Evolutionary conservation across 2,113 vertebrate species (phyloP).

Genomic region (Tupaia tana): DNA sequence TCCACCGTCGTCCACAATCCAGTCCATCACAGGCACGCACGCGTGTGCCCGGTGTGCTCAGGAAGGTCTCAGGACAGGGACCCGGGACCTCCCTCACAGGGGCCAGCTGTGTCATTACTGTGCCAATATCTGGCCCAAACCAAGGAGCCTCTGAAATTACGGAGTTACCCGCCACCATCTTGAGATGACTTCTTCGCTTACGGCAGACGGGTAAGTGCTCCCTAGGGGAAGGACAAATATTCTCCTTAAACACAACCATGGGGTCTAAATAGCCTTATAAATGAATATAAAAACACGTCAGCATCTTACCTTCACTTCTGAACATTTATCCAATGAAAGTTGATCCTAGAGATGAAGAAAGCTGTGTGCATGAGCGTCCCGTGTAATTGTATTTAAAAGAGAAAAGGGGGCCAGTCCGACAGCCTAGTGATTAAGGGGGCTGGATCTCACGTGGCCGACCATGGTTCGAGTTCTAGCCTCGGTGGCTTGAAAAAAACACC

Average conservation of each 20-base stretch:
- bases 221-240: neutral
- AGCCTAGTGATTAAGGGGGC: too few relatives aligned
- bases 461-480: too few relatives aligned
- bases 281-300: slow-evolving; percentile 19
- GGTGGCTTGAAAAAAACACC: too few relatives aligned
- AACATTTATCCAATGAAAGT: slow-evolving; percentile 13
- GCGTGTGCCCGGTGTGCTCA: too few relatives aligned
- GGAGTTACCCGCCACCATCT: neutral
- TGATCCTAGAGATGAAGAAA: slow-evolving; percentile 27
- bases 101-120: too few relatives aligned
- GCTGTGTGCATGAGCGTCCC: neutral
- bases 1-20: too few relatives aligned
- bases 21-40: too few relatives aligned
- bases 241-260: slow-evolving; percentile 34
- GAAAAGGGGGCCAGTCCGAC: too few relatives aligned
- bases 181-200: neutral
- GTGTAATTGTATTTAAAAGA: slow-evolving; percentile 47
- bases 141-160: neutral
- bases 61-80: too few relatives aligned
- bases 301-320: slow-evolving; percentile 17
- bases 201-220: neutral
- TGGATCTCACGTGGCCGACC: too few relatives aligned
- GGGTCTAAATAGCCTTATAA: slow-evolving; percentile 23
- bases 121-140: too few relatives aligned
- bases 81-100: too few relatives aligned